A percentile compares a stretch with the other conserved stretches of the same genome.
phyloP scores from a whole-genome alignment of 2,888 invertebrate genomes.

The Unio pictorum region DNA sequence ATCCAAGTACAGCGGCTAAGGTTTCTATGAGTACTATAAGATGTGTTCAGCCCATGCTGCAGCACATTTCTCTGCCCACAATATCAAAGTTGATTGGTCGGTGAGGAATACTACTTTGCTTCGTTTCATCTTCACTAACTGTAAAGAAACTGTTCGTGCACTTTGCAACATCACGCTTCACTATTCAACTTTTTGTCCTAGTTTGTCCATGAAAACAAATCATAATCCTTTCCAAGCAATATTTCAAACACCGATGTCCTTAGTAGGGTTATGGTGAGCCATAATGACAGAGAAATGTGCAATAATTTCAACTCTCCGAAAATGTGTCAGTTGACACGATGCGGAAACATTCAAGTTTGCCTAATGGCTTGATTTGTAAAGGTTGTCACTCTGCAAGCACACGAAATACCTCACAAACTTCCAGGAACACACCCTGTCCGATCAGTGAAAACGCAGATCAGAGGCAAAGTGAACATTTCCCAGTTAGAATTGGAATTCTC shows the following conservation, averaged over 20 bases:
- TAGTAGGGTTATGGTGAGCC: too few relatives aligned
- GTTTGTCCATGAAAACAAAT: neutral
- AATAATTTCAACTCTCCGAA: constrained; percentile 1
- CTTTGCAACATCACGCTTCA: constrained; percentile 10
- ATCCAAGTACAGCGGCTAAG: constrained; percentile 11
- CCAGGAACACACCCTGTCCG: too few relatives aligned
- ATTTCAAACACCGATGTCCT: too few relatives aligned
- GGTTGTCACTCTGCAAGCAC: neutral
- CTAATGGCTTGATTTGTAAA: neutral
- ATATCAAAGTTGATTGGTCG: constrained; percentile 10
- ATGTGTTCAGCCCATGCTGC: constrained; percentile 16
- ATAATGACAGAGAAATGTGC: neutral
- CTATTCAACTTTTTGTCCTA: constrained; percentile 10
- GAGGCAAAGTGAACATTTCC: too few relatives aligned
- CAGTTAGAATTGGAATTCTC: too few relatives aligned
- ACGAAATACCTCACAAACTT: neutral
- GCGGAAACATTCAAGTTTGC: neutral
- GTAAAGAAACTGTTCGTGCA: constrained; percentile 3
- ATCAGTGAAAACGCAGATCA: too few relatives aligned
- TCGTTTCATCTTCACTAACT: constrained; percentile 6
- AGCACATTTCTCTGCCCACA: constrained; percentile 7
- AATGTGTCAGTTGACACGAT: neutral
- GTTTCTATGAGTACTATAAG: constrained; percentile 23
- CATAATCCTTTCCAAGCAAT: too few relatives aligned
- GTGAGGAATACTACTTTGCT: constrained; percentile 11